These are phyloP conservation scores for Hydrochoerus hydrochaeris DNA, from an alignment of 2,113 vertebrate species.

Conservation along the genomic window DNA sequence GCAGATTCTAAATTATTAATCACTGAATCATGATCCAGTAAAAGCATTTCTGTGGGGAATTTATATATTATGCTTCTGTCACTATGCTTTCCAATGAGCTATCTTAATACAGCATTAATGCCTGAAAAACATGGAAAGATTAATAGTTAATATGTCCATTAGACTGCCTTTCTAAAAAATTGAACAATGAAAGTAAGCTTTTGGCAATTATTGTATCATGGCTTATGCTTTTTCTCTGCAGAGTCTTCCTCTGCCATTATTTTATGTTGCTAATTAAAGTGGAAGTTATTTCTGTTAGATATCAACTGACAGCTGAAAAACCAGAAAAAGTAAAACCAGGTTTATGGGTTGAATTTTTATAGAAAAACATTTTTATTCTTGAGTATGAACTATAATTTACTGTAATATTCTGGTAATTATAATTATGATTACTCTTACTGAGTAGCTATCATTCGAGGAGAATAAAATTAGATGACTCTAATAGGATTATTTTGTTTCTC, in stretches of 20 bases:
- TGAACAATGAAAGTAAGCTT: conserved; percentile 61
- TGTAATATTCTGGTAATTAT: background rate
- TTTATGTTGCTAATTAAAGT: conserved; percentile 40
- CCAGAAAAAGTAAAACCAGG: background rate
- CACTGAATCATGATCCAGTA: conserved; percentile 66
- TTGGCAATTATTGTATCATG: conserved; percentile 59
- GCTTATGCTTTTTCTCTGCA: background rate
- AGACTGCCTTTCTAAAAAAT: conserved; percentile 65
- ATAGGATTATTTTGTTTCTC: background rate
- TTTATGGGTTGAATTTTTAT: background rate
- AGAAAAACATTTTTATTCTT: background rate
- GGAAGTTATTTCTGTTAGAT: background rate
- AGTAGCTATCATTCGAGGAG: background rate
- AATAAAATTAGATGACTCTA: background rate
- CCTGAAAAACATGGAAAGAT: conserved; percentile 64
- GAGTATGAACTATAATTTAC: background rate
- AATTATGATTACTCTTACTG: background rate
- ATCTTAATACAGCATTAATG: conserved; percentile 62
- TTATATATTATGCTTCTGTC: conserved; percentile 61
- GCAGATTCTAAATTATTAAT: conserved; percentile 74
- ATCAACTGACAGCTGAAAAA: background rate
- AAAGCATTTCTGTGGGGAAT: conserved; percentile 69
- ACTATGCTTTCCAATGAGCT: conserved; percentile 47
- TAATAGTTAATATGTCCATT: conserved; percentile 78
- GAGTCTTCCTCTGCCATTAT: background rate